Percentiles rank a stretch among this genome's conserved stretches.
Conservation (phyloP, 2,113 vertebrate genomes). For the Myiozetetes cayanensis region DNA sequence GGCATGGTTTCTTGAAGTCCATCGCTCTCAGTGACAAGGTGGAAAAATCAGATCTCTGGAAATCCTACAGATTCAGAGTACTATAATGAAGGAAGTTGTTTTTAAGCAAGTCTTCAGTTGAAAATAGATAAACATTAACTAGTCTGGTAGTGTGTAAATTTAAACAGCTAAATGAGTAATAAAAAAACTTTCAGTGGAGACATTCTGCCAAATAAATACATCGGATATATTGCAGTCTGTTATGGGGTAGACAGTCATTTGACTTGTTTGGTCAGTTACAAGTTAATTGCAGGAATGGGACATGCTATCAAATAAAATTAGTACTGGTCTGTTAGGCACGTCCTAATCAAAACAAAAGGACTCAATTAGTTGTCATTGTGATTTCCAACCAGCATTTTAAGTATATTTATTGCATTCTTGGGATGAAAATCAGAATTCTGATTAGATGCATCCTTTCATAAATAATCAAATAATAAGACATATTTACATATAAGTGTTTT, state of each 20-base stretch:
- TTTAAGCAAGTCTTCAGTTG: not conserved
- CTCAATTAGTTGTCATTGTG: not conserved
- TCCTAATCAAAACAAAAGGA: not conserved
- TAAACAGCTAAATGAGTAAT: not conserved
- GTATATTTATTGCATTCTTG: not conserved
- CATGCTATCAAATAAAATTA: slow-evolving; percentile 18
- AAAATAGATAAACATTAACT: not conserved
- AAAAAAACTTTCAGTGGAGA: not conserved
- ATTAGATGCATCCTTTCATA: not conserved
- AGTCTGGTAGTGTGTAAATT: not conserved
- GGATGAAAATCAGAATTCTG: not conserved
- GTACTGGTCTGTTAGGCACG: not conserved
- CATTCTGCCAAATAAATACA: not conserved
- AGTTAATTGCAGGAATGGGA: slow-evolving; percentile 26
- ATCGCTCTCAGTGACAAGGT: not conserved
- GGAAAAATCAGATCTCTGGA: not conserved
- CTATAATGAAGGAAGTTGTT: not conserved
- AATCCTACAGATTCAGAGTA: not conserved
- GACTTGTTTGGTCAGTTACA: slow-evolving; percentile 1
- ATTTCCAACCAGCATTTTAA: not conserved
- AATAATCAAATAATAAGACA: not conserved
- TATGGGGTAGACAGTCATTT: not conserved
- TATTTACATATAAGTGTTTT: not conserved
- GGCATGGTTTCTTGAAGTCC: not conserved
- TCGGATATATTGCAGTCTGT: not conserved